These are phyloP conservation scores for Malacoraja senta DNA, from an alignment of 2,797 vertebrate genomes.

Conservation along the genomic window DNA sequence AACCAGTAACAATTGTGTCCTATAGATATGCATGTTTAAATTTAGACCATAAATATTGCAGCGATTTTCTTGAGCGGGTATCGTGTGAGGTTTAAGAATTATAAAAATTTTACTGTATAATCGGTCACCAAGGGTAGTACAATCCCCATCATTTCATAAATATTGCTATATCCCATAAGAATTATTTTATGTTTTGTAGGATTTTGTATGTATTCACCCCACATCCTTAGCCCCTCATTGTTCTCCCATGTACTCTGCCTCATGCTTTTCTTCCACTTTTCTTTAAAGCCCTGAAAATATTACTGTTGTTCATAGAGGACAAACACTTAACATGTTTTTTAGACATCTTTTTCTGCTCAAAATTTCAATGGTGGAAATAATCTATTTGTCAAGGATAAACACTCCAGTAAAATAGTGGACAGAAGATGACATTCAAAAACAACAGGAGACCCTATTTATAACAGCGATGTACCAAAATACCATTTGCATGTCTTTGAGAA, in stretches of 20 bases:
- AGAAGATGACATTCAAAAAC: neutral
- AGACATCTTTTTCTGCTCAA: neutral
- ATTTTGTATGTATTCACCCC: neutral
- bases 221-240: neutral
- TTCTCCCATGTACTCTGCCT: neutral
- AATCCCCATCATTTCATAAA: neutral
- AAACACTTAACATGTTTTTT: neutral
- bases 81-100: neutral
- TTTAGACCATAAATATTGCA: neutral
- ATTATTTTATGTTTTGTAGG: neutral
- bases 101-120: neutral
- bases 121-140: neutral
- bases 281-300: neutral
- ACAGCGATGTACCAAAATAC: neutral
- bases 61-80: neutral
- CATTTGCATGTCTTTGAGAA: slow-evolving; percentile 27
- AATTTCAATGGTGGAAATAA: neutral
- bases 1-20: neutral
- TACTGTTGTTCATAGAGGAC: neutral
- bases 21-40: neutral
- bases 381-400: neutral
- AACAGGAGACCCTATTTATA: neutral
- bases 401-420: neutral
- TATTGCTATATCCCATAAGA: neutral
- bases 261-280: neutral